Conservation (phyloP, 2,888 invertebrate species). For the Polyploca ridens region DNA sequence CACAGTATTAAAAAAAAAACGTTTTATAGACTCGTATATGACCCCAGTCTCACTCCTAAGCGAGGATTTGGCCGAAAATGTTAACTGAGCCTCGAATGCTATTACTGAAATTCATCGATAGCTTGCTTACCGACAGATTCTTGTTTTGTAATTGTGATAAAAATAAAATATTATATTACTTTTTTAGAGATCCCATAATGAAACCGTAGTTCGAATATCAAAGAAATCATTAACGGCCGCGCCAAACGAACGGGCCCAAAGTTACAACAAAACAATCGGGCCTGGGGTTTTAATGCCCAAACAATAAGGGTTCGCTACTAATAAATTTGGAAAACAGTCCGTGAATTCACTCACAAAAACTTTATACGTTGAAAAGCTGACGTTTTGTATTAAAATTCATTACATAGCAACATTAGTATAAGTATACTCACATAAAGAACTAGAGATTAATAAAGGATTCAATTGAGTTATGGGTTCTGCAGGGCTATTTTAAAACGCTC, state of each 20-base stretch:
- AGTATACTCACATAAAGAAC: too few species aligned
- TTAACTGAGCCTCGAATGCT: too few species aligned
- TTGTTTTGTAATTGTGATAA: background rate
- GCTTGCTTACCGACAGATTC: background rate
- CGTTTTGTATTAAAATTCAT: background rate
- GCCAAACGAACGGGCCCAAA: slow-evolving; percentile 32
- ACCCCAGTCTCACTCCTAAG: too few species aligned
- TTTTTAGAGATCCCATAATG: background rate
- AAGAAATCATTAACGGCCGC: slow-evolving; percentile 48
- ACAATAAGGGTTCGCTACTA: slow-evolving; percentile 39
- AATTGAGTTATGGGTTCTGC: too few species aligned
- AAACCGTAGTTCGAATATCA: slow-evolving; percentile 53
- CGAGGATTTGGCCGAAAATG: too few species aligned
- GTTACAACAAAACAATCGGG: slow-evolving; percentile 37
- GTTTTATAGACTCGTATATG: too few species aligned
- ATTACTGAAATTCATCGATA: background rate
- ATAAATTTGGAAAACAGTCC: slow-evolving; percentile 31
- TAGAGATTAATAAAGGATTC: too few species aligned
- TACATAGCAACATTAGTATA: background rate
- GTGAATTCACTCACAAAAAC: slow-evolving; percentile 7
- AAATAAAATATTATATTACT: background rate
- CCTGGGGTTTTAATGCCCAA: slow-evolving; percentile 40
- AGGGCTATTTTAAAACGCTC: too few species aligned
- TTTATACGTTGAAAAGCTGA: background rate
- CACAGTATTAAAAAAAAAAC: too few species aligned